Evolutionary conservation across 2,888 invertebrate genomes (phyloP), one percentile per base, ranked within the genome.

Genomic region (Rhamnusium bicolor): DNA sequence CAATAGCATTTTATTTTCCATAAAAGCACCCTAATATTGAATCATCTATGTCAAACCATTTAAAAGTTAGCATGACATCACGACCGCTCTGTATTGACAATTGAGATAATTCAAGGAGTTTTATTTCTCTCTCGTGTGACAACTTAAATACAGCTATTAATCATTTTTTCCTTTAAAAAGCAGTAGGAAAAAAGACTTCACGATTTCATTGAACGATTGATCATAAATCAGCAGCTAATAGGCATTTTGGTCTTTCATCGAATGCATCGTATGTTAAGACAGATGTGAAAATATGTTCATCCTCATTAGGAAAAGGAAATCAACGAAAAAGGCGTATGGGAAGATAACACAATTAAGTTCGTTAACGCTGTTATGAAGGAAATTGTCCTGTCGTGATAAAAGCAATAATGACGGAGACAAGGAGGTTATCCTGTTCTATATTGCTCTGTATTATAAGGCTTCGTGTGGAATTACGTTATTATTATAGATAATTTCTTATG

Each of bases 271-370:
- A 1, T 32, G 32, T 12, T 32, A 32, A 32, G n/a, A 40, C 4
- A n/a, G 40, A n/a, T 40, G n/a, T 10, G 40, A 40, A 40, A 40
- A 40, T 40, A 4, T 10, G n/a, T 12, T 40, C 32, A n/a, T n/a
- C n/a, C n/a, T 40, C 47, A 14, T 49, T 16, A 18, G 27, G 16
- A 49, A 24, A 46, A 6, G 29, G 60, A 63, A 47, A 56, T n/a
- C 10, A n/a, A 32, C 46, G 67, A 72, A 71, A 61, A 72, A 40
- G 40, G 40, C n/a, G 40, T 5, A 40, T 40, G 40, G 10, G 14
- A 62, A 73, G 54, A 21, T 63, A 73, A 71, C 61, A 65, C 73
- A 71, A 75, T 75, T 73, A 75, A 68, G 51, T 49, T 54, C 49
- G 56, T 66, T 75, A 72, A 71, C 58, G 40, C 19, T 32, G 56